Evolutionary conservation across 2,113 vertebrate species (phyloP).

Genomic region (Myiagra hebetior): DNA sequence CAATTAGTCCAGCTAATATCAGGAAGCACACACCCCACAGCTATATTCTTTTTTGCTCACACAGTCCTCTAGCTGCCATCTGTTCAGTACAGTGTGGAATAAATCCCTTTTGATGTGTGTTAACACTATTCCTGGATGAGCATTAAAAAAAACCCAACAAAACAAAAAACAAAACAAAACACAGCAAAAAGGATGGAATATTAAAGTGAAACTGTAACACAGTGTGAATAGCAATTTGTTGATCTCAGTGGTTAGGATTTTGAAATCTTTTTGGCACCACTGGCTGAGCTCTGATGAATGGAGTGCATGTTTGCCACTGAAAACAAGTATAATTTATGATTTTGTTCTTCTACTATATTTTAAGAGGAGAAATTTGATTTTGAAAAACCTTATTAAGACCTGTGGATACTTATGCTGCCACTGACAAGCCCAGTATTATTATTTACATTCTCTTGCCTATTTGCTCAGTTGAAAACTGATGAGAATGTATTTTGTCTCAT

Average conservation of each 20-base stretch:
- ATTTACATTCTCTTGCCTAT: not conserved
- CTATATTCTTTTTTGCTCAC: not conserved
- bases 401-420: not conserved
- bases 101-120: slow-evolving; percentile 32
- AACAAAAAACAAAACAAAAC: not conserved
- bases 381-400: not conserved
- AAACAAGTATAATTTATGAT: not conserved
- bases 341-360: not conserved
- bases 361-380: not conserved
- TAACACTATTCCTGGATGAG: not conserved
- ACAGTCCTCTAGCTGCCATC: slow-evolving; percentile 24
- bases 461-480: not conserved
- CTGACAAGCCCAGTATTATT: not conserved
- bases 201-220: not conserved
- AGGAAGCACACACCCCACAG: not conserved
- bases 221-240: not conserved
- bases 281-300: not conserved
- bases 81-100: slow-evolving; percentile 11
- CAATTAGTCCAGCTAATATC: not conserved
- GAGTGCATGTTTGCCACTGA: not conserved
- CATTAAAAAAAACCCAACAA: not conserved
- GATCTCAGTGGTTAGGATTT: not conserved
- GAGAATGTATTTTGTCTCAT: not conserved
- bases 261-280: not conserved
- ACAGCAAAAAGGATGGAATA: not conserved